These are phyloP conservation scores for Caligus rogercresseyi DNA, from an alignment of 1,140 invertebrate species.

Conservation along the genomic window DNA sequence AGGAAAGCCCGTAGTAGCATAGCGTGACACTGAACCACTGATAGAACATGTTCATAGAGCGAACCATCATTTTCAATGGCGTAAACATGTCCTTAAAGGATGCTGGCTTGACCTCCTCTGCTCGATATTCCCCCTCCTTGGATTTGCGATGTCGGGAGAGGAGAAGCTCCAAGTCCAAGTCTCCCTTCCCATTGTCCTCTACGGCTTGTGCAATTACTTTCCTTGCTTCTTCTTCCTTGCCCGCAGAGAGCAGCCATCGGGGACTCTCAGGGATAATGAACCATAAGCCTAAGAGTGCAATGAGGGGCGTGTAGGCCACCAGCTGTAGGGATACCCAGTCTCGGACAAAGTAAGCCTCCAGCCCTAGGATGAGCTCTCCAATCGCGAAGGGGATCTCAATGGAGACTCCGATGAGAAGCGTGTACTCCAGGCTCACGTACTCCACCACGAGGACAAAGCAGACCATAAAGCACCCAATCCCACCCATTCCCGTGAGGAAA, in stretches of 20 bases:
- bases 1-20: conserved; percentile 19
- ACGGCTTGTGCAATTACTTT: conserved; percentile 26
- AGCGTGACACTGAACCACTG: conserved; percentile 19
- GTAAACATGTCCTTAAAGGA: conserved; percentile 16
- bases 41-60: conserved; percentile 17
- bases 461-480: conserved; percentile 17
- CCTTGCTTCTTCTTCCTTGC: conserved; percentile 28
- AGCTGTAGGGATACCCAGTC: conserved; percentile 27
- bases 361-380: conserved; percentile 26
- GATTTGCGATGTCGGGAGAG: background rate
- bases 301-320: conserved; percentile 20
- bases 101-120: background rate
- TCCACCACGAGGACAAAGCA: conserved; percentile 16
- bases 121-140: background rate
- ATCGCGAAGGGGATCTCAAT: conserved; percentile 28
- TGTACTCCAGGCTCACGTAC: conserved; percentile 13
- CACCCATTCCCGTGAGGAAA: conserved; percentile 12
- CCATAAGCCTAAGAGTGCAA: conserved; percentile 14
- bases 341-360: conserved; percentile 27
- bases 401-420: conserved; percentile 24
- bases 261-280: conserved; percentile 33
- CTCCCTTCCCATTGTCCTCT: conserved; percentile 24
- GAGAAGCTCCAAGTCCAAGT: conserved; percentile 16
- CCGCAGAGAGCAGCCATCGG: conserved; percentile 31
- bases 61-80: background rate